Evolutionary conservation across 1,140 invertebrate genomes (phyloP), one percentile per base, ranked within the genome.

Genomic region (Drosophila grimshawi): DNA sequence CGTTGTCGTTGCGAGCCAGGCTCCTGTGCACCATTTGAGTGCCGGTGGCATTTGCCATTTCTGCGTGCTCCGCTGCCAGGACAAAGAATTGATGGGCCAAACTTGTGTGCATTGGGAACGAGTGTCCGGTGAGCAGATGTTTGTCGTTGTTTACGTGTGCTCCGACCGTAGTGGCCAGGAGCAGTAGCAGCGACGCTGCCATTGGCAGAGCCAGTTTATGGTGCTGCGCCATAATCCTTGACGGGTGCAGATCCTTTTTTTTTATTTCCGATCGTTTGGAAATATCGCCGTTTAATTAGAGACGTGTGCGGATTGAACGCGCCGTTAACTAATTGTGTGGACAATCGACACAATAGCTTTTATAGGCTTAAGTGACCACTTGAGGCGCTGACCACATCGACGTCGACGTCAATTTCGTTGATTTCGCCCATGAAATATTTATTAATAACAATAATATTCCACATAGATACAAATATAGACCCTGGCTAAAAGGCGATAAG

Each of bases 21-120:
- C 5, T 30, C 4, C 11, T n/a, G 7, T 7, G 10, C 0, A 5
- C 2, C 19, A 60, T 8, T 10, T 62, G 51, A 33, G n/a, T n/a
- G 1, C 7, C 48, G 0, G 66, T 63, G 7, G 8, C 5, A 52
- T 70, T 77, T 2, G 30, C 4, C 5, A 27, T 11, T 0, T 6
- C 6, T 1, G 39, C 11, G 0, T 61, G 11, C 1, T 85, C 49
- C 2, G 61, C 35, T 27, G 68, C 81, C 49, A 86, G 7, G 0
- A 43, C 19, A 10, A 65, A 89, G 60, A 89, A 89, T 57, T 85
- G 78, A 52, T 86, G 73, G 41, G 86, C 86, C 68, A 89, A 37
- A 46, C 78, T 86, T 8, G 41, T 69, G 7, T 68, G 45, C 67
- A 90, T 35, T 0, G 76, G 72, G 0, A 3, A 39, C 10, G 81